Evolutionary conservation across 2,797 vertebrate genomes (phyloP), one percentile per base, ranked within the genome.

Genomic region (Pteropus rufus): DNA sequence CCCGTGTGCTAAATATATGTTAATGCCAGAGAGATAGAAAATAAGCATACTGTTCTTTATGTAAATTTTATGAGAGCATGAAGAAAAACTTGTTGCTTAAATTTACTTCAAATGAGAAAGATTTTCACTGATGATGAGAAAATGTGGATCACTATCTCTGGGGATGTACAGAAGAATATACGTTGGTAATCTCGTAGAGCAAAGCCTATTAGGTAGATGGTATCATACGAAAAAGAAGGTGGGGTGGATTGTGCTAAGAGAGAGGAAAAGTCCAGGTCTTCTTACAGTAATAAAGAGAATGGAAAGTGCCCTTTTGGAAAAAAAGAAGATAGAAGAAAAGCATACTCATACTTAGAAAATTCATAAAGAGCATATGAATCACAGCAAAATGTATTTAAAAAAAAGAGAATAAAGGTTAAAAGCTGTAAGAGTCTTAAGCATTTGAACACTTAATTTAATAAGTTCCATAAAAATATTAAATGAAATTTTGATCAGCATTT

Each of bases 131-230:
- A 97, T 96, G 84, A 91, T 97, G 82, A 97, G 70, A 96, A 98
- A 97, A 96, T 52, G 76, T 58, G 69, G 84, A 91, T 96, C 92
- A 93, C 89, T 41, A 87, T 97, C 96, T 97, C 98, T 91, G 52
- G 97, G 94, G 97, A 96, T 60, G 10, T 83, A 73, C 23, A 95
- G 62, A 91, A 97, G 89, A 98, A 97, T 91, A 86, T 91, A 94
- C 89, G 95, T 65, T 95, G 94, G 70, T 85, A 98, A 80, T 90
- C 49, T 75, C 90, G 96, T 92, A 97, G 65, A 98, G 94, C 89
- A 98, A 98, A 98, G 84, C 95, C 92, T 98, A 98, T 98, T 97
- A 98, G 96, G 91, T 97, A 98, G 97, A 98, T 98, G 97, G 95
- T 85, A 96, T 98, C 93, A 93, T 94, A 96, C 85, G 97, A 94